These are phyloP conservation scores for Passer montanus DNA, from an alignment of 2,113 vertebrate genomes.

Conservation along the genomic window DNA sequence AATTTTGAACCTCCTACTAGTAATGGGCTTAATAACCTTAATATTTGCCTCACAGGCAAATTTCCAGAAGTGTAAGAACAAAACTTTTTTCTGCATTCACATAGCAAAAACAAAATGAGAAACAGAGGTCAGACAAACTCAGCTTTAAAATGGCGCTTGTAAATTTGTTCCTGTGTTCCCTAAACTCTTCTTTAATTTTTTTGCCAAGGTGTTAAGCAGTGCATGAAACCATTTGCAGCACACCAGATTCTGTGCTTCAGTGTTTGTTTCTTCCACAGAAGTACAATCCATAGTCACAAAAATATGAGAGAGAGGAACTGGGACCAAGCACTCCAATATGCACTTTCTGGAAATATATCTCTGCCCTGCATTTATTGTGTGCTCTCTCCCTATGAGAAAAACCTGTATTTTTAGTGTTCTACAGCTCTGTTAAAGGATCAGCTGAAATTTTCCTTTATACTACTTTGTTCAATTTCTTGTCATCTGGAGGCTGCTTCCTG, in stretches of 20 bases:
- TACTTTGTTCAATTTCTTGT: neutral
- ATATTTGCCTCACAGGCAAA: neutral
- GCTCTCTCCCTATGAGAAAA: neutral
- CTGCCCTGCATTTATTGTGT: neutral
- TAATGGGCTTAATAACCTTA: neutral
- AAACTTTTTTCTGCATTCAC: slow-evolving; percentile 1
- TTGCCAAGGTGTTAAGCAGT: neutral
- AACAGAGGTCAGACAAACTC: neutral
- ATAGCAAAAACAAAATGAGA: slow-evolving; percentile 12
- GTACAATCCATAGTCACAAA: neutral
- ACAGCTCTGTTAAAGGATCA: neutral
- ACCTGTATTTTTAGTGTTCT: neutral
- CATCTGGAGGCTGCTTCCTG: neutral
- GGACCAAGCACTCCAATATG: neutral
- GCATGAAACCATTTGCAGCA: neutral
- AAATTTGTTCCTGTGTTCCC: neutral
- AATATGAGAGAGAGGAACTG: neutral
- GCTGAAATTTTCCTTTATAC: neutral
- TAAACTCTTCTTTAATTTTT: neutral
- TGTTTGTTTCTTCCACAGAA: neutral
- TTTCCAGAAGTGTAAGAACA: neutral
- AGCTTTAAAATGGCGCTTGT: neutral
- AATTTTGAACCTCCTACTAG: neutral
- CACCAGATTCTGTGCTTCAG: neutral
- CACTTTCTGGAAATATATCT: neutral